phyloP scores from a whole-genome alignment of 2,888 invertebrate genomes.

The Melinaea marsaeus region DNA sequence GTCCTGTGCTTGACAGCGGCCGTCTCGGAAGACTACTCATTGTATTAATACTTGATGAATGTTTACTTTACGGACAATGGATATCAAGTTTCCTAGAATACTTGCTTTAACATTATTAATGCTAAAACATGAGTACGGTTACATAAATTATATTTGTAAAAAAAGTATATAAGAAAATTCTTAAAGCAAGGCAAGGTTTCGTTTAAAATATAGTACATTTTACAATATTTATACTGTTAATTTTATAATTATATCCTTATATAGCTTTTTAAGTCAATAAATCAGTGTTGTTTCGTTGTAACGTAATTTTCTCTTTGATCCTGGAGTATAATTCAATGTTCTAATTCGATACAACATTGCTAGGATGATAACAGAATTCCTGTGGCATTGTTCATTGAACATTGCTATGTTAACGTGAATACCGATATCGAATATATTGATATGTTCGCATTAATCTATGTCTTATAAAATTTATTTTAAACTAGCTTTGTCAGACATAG shows the following conservation, averaged over 20 bases:
- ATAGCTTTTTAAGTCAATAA: too few species aligned
- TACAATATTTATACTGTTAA: too few species aligned
- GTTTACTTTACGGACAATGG: not conserved
- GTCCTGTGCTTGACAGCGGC: constrained; percentile 21
- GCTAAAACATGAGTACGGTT: too few species aligned
- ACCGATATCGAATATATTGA: not conserved
- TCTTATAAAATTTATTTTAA: too few species aligned
- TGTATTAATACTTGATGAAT: constrained; percentile 19
- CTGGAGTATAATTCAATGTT: not conserved
- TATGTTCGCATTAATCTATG: too few species aligned
- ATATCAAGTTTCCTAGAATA: not conserved
- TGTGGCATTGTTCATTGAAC: not conserved
- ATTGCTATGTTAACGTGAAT: not conserved
- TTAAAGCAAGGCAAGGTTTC: too few species aligned
- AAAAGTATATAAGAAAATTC: too few species aligned
- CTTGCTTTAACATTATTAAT: not conserved
- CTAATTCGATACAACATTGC: not conserved
- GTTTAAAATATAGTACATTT: too few species aligned
- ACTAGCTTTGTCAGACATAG: too few species aligned
- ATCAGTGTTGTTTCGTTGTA: too few species aligned
- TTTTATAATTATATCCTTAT: too few species aligned
- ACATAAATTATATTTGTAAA: too few species aligned
- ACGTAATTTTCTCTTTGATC: not conserved
- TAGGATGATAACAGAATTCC: not conserved
- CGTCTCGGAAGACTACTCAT: constrained; percentile 22